phyloP scores from a whole-genome alignment of 2,797 vertebrate genomes.

The Uromys caudimaculatus region DNA sequence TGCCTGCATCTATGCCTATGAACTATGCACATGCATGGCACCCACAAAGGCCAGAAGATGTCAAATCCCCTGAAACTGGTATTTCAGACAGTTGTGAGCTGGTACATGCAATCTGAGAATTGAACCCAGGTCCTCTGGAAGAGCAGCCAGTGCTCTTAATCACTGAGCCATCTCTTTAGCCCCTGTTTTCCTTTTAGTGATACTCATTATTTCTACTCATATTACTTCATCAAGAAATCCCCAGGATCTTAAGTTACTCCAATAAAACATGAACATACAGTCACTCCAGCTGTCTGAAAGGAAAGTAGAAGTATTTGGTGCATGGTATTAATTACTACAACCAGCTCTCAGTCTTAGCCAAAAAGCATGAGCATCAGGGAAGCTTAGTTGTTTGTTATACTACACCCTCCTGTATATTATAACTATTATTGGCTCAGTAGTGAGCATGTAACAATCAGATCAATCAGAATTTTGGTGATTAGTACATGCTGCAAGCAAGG shows the following conservation, averaged over 20 bases:
- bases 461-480: not conserved
- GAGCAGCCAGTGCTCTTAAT: not conserved
- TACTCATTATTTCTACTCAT: not conserved
- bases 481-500: not conserved
- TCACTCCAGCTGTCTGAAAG: not conserved
- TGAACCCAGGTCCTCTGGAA: not conserved
- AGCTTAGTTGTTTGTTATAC: not conserved
- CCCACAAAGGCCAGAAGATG: not conserved
- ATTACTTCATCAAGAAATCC: slow-evolving; percentile 45
- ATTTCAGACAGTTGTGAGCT: not conserved
- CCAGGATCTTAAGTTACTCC: not conserved
- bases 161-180: not conserved
- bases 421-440: not conserved
- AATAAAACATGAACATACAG: not conserved
- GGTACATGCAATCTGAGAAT: not conserved
- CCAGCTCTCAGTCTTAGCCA: not conserved
- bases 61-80: not conserved
- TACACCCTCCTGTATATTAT: not conserved
- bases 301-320: not conserved
- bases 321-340: not conserved
- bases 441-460: not conserved
- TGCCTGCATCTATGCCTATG: not conserved
- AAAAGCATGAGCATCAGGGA: not conserved
- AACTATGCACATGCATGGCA: too few species aligned
- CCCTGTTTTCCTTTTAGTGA: not conserved